Percentiles rank a stretch among this genome's conserved stretches.
Evolutionary conservation across 2,888 invertebrate species (phyloP).

Genomic region (Tachina grossa): DNA sequence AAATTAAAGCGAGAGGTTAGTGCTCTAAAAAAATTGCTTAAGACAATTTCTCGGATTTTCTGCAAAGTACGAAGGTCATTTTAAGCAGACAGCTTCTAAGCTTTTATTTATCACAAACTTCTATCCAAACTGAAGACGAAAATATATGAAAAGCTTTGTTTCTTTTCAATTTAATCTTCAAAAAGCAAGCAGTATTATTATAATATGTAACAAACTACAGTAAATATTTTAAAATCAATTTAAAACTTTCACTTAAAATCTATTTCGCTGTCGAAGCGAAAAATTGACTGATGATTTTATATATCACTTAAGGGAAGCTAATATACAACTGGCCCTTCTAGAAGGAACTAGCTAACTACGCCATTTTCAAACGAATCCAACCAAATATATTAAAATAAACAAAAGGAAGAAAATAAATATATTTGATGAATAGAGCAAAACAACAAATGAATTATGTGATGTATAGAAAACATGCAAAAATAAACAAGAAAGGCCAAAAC

Average conservation of each 20-base stretch:
- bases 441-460: conserved; percentile 51
- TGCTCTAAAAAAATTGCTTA: no score
- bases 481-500: no score
- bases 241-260: no score
- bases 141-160: background rate
- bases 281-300: no score
- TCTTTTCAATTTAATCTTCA: background rate
- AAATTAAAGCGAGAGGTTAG: conserved; percentile 14
- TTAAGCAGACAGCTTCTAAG: background rate
- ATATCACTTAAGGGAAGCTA: no score
- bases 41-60: background rate
- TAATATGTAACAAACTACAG: no score
- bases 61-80: background rate
- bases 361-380: background rate
- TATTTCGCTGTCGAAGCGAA: no score
- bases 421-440: conserved; percentile 50
- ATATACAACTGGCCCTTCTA: background rate
- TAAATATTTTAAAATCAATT: no score
- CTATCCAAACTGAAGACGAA: no score
- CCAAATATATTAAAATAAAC: conserved; percentile 18
- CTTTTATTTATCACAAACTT: background rate
- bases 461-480: no score
- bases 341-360: background rate
- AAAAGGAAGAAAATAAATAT: conserved; percentile 46
- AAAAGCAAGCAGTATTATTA: no score